Evolutionary conservation across 2,113 vertebrate genomes (phyloP).

Genomic region (Drymodes brunneopygia): DNA sequence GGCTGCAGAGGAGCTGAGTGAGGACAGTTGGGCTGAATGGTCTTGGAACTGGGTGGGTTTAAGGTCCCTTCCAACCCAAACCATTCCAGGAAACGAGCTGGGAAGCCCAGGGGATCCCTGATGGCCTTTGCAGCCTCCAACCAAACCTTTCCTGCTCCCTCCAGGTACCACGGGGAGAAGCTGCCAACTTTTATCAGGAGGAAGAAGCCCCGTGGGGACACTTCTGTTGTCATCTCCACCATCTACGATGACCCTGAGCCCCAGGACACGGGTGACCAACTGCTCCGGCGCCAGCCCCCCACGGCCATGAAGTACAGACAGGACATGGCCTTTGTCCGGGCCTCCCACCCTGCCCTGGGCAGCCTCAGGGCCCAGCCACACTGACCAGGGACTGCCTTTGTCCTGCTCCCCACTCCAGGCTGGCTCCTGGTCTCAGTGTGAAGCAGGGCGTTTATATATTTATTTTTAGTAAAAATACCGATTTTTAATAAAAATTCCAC

Average conservation of each 20-base stretch:
- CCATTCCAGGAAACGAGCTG: neutral
- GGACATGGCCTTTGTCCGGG: conserved; percentile 63
- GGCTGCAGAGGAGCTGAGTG: neutral
- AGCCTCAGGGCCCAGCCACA: neutral
- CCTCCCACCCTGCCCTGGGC: neutral
- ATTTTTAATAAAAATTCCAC: neutral
- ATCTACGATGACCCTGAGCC: conserved; percentile 86
- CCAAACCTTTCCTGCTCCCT: neutral
- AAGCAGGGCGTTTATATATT: neutral
- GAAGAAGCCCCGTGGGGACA: conserved; percentile 73
- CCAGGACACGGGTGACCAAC: conserved; percentile 77
- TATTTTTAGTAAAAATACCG: neutral
- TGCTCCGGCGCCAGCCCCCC: conserved; percentile 83
- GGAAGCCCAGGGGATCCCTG: neutral
- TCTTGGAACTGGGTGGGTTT: neutral
- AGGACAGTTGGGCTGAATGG: too few species aligned
- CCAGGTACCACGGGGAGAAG: conserved; percentile 94
- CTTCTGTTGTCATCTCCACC: conserved; percentile 81
- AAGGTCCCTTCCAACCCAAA: neutral
- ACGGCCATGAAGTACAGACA: conserved; percentile 87
- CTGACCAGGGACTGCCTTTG: neutral
- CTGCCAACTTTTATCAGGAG: conserved; percentile 71
- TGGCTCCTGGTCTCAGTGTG: neutral
- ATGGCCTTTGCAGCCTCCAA: neutral
- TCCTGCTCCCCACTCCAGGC: neutral